Conservation (phyloP, 2,113 vertebrate genomes). For the Lepisosteus osseus region DNA sequence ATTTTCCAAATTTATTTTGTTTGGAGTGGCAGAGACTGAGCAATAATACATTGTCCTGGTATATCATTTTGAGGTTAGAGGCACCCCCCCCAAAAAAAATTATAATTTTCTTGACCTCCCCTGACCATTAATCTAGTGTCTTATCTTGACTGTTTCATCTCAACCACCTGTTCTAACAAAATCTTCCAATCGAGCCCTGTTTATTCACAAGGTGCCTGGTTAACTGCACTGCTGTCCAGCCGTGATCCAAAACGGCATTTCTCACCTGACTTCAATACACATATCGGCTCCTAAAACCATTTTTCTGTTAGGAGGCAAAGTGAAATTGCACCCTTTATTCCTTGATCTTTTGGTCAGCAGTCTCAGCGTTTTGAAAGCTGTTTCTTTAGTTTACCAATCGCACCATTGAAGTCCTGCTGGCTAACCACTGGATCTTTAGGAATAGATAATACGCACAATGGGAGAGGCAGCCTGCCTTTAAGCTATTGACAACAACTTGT, state of each 20-base stretch:
- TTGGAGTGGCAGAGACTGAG: too few relatives aligned
- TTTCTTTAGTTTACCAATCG: slow-evolving; percentile 11
- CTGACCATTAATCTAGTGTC: slow-evolving; percentile 34
- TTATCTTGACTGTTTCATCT: slow-evolving; percentile 40
- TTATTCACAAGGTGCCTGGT: slow-evolving; percentile 55
- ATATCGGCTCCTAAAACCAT: slow-evolving; percentile 13
- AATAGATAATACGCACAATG: slow-evolving; percentile 22
- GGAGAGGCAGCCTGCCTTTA: slow-evolving; percentile 14
- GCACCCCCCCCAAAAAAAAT: slow-evolving; percentile 31
- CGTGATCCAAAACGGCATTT: slow-evolving; percentile 36
- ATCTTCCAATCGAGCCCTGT: slow-evolving; percentile 45
- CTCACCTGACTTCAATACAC: not conserved
- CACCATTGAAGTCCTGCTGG: slow-evolving; percentile 12
- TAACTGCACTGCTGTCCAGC: slow-evolving; percentile 31
- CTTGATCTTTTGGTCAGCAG: not conserved
- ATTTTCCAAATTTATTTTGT: too few relatives aligned
- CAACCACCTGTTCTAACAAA: slow-evolving; percentile 47
- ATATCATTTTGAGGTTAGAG: too few relatives aligned
- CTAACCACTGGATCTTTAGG: slow-evolving; percentile 27
- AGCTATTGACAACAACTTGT: slow-evolving; percentile 48
- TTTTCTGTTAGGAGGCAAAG: not conserved
- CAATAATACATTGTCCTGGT: too few relatives aligned
- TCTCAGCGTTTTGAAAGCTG: slow-evolving; percentile 13
- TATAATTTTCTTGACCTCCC: slow-evolving; percentile 44
- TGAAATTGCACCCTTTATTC: slow-evolving; percentile 7